phyloP scores from a whole-genome alignment of 2,888 invertebrate species.

The Lordiphosa andalusiaca region DNA sequence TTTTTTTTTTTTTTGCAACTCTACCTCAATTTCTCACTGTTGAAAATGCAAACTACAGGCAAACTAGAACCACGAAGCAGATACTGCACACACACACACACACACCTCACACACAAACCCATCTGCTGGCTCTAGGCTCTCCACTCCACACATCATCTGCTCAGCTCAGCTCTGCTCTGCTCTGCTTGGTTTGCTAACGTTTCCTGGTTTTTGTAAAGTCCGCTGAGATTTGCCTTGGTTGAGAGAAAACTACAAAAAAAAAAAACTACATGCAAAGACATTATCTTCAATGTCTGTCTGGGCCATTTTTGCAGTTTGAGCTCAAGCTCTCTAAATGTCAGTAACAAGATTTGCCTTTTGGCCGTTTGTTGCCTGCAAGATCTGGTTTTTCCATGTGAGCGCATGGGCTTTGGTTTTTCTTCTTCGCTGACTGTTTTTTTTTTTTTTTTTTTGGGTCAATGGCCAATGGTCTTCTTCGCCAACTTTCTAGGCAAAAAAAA shows the following conservation, averaged over 20 bases:
- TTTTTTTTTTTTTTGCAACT: too few relatives aligned
- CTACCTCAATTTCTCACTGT: slow-evolving; percentile 19
- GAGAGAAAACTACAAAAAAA: slow-evolving; percentile 11
- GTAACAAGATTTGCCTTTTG: slow-evolving; percentile 40
- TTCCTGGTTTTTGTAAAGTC: slow-evolving; percentile 56
- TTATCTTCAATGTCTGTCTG: slow-evolving; percentile 57
- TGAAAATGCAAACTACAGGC: too few relatives aligned
- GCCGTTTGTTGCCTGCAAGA: slow-evolving; percentile 11
- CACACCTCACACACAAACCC: slow-evolving; percentile 12
- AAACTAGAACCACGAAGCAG: slow-evolving; percentile 23
- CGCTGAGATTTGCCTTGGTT: slow-evolving; percentile 58
- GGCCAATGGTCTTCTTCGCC: slow-evolving; percentile 36
- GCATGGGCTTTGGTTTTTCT: slow-evolving; percentile 23
- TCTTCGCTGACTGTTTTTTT: background rate
- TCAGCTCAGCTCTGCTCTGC: slow-evolving; percentile 6
- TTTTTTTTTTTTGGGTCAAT: slow-evolving; percentile 47
- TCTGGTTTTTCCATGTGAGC: slow-evolving; percentile 55
- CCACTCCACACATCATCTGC: slow-evolving; percentile 23
- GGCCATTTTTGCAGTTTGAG: slow-evolving; percentile 13
- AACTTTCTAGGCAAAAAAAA: slow-evolving; percentile 31
- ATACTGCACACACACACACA: background rate
- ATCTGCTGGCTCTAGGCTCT: slow-evolving; percentile 14
- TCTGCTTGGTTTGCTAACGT: slow-evolving; percentile 18
- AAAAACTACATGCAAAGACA: slow-evolving; percentile 56
- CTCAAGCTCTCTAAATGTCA: slow-evolving; percentile 54